These are phyloP conservation scores for Andrena haemorrhoa DNA, from an alignment of 2,888 invertebrate genomes.

Conservation along the genomic window DNA sequence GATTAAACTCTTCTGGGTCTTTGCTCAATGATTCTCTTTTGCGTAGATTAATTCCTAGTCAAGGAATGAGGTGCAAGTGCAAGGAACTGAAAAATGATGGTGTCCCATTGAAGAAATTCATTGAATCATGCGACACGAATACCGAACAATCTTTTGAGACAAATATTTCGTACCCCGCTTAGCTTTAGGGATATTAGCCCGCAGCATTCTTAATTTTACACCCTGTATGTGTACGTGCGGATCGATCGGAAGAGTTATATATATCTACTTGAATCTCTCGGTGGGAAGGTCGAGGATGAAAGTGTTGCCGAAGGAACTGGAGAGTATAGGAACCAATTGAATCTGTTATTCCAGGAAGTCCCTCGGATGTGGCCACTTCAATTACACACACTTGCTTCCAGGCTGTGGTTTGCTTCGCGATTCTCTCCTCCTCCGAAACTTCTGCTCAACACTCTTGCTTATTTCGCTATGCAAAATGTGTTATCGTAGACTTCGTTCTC, in stretches of 20 bases:
- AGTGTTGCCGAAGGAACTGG: slow-evolving; percentile 35
- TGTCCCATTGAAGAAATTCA: background rate
- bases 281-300: slow-evolving; percentile 40
- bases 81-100: no score
- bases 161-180: background rate
- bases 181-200: background rate
- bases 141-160: background rate
- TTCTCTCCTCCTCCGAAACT: background rate
- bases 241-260: slow-evolving; percentile 42
- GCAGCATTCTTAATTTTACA: slow-evolving; percentile 5
- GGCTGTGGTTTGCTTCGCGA: slow-evolving; percentile 1
- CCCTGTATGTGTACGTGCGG: slow-evolving; percentile 1
- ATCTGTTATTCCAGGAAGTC: slow-evolving; percentile 54
- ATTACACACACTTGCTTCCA: slow-evolving; percentile 43
- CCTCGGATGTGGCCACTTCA: slow-evolving; percentile 45
- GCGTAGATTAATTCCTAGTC: no score
- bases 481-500: background rate
- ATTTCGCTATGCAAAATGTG: background rate
- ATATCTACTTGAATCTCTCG: slow-evolving; percentile 17
- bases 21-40: no score
- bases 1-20: no score
- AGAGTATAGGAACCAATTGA: slow-evolving; percentile 53
- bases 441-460: slow-evolving; percentile 1
- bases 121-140: background rate
- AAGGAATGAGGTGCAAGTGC: no score